A percentile compares a stretch with the other conserved stretches of the same genome.
These are phyloP conservation scores for Drosophila siamana DNA, from an alignment of 2,888 invertebrate species.

Conservation along the genomic window DNA sequence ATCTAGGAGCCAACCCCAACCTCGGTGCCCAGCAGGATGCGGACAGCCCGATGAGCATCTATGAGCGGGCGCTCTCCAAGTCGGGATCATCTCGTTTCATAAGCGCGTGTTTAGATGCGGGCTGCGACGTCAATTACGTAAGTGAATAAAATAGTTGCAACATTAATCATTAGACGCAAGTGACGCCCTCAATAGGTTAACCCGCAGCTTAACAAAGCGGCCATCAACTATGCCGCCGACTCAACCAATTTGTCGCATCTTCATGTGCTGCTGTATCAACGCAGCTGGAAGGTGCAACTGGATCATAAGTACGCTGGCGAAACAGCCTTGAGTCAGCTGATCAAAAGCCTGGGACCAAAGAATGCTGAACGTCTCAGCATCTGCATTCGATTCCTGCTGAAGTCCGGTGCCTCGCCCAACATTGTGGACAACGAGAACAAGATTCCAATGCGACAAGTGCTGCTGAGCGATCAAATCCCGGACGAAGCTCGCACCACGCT, in stretches of 20 bases:
- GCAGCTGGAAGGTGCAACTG: slow-evolving; percentile 44
- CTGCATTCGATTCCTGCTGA: slow-evolving; percentile 73
- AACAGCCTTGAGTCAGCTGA: slow-evolving; percentile 77
- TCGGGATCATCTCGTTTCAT: background rate
- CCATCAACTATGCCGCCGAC: slow-evolving; percentile 79
- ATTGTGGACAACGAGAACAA: slow-evolving; percentile 78
- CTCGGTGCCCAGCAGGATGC: background rate
- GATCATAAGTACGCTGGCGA: slow-evolving; percentile 68
- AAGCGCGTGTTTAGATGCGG: slow-evolving; percentile 13
- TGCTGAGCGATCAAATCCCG: slow-evolving; percentile 69
- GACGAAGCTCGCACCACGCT: slow-evolving; percentile 54
- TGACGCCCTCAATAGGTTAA: slow-evolving; percentile 63
- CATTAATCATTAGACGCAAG: too few relatives aligned
- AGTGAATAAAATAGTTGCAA: too few relatives aligned
- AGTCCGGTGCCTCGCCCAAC: slow-evolving; percentile 78
- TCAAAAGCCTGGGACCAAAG: slow-evolving; percentile 66
- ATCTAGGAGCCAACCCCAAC: background rate
- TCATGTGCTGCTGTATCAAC: slow-evolving; percentile 49
- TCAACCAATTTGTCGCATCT: slow-evolving; percentile 74
- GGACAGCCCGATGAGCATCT: background rate
- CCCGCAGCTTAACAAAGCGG: slow-evolving; percentile 69
- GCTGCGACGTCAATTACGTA: slow-evolving; percentile 30
- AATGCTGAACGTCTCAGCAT: slow-evolving; percentile 57
- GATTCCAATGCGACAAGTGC: slow-evolving; percentile 75
- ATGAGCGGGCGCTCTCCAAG: slow-evolving; percentile 26